Conservation (phyloP, 2,888 invertebrate species). For the Xanthia togata region DNA sequence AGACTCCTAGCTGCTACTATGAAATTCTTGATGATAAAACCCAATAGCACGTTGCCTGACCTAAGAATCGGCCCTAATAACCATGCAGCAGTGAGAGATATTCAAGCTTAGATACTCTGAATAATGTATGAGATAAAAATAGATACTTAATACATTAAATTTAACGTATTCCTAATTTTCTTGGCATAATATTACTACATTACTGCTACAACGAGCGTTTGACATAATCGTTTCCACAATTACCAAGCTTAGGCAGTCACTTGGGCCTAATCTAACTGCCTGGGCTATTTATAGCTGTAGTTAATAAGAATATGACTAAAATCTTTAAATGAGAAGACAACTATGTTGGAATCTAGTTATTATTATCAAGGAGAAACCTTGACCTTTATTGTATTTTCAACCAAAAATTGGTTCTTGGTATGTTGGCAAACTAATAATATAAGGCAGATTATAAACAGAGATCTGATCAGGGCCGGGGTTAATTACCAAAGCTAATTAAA, state of each 20-base stretch:
- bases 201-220: background rate
- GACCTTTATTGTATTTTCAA: no score
- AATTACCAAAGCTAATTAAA: background rate
- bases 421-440: background rate
- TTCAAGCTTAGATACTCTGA: background rate
- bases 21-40: background rate
- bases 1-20: background rate
- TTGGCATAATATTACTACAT: background rate
- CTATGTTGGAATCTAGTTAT: background rate
- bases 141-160: background rate
- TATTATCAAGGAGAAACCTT: background rate
- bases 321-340: background rate
- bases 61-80: background rate
- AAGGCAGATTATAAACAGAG: background rate
- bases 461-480: background rate
- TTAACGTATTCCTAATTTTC: background rate
- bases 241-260: background rate
- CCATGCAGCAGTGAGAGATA: background rate
- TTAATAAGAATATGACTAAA: background rate
- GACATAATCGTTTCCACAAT: background rate
- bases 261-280: background rate
- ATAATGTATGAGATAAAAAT: background rate
- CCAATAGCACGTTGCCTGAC: no score
- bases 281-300: background rate
- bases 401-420: slow-evolving; percentile 10